Evolutionary conservation across 1,140 invertebrate species (phyloP).

Genomic region (Drosophila baimaii): DNA sequence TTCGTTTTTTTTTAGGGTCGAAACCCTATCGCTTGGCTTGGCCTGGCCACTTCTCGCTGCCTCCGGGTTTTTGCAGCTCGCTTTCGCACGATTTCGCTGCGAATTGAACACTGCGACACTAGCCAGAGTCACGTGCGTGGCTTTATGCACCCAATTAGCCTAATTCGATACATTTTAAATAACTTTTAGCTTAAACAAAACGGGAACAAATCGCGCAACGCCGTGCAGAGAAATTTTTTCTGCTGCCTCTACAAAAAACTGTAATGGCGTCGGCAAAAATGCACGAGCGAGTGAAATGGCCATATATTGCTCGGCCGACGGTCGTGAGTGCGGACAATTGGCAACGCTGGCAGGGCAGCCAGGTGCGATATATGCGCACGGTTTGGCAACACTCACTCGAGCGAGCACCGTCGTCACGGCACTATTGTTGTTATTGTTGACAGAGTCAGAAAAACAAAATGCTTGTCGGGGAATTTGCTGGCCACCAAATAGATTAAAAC

Average conservation of each 20-base stretch:
- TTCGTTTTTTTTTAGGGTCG: slow-evolving; percentile 17
- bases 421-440: slow-evolving; percentile 58
- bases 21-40: slow-evolving; percentile 42
- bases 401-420: background rate
- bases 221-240: slow-evolving; percentile 71
- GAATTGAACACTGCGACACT: slow-evolving; percentile 26
- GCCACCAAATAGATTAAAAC: slow-evolving; percentile 36
- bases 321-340: slow-evolving; percentile 87
- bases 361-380: slow-evolving; percentile 51
- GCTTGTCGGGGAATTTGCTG: slow-evolving; percentile 8
- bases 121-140: slow-evolving; percentile 26
- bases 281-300: slow-evolving; percentile 75
- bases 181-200: slow-evolving; percentile 66
- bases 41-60: slow-evolving; percentile 48
- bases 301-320: slow-evolving; percentile 86
- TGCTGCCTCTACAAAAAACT: slow-evolving; percentile 66
- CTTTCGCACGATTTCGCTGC: slow-evolving; percentile 44
- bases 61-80: slow-evolving; percentile 30
- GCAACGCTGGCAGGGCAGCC: slow-evolving; percentile 51
- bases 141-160: slow-evolving; percentile 25
- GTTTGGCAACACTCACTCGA: slow-evolving; percentile 59
- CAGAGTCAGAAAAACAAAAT: slow-evolving; percentile 8
- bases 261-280: slow-evolving; percentile 82
- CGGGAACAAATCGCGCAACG: slow-evolving; percentile 70
- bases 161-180: slow-evolving; percentile 59